Base-by-base conservation (phyloP, 2,113 vertebrate genomes). In the Indicator indicator region DNA sequence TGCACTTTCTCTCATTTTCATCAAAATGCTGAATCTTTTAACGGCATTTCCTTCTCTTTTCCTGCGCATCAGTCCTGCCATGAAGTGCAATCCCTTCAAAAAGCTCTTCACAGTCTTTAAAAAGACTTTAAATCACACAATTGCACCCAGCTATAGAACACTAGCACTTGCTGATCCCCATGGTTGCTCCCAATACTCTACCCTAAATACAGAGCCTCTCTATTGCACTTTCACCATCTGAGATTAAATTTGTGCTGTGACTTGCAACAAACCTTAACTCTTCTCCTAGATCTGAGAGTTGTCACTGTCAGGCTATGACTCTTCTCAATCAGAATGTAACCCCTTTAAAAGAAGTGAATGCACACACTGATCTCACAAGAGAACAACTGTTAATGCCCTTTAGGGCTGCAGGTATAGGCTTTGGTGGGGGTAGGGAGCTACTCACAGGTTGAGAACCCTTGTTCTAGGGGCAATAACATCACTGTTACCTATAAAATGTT, bases 381-480 rank as follows among this genome's bases (percentile, higher is more conserved):
- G 16, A 86, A 71, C 60, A 42, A 74, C 70, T 50, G 36, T 2
- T 42, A 32, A 20, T 0, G 7, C 55, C 32, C 80, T 44, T 24
- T 11, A 70, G 19, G 64, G 58, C 21, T 48, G 52, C 64, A 90
- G 27, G 46, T 50, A 28, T 4, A 55, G 27, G n/a, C 27, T 86
- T 75, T 78, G 9, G 27, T 36, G 9, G 28, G 18, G 12, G 42
- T 9, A 86, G 48, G 46, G 42, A 91, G 56, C 79, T 73, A 48
- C 65, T 62, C 36, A 72, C 88, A 97, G 93, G 93, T 93, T 96
- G 95, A 97, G 94, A 96, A 93, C 77, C 94, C 94, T 86, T 95
- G 95, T 88, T 95, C 58, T 88, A 96, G 88, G 38, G 65, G 69
- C 76, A 90, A 0, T 6, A 59, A 42, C 30, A 90, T 10, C 5